phyloP scores from a whole-genome alignment of 2,888 invertebrate genomes.

The Bombylius discolor region DNA sequence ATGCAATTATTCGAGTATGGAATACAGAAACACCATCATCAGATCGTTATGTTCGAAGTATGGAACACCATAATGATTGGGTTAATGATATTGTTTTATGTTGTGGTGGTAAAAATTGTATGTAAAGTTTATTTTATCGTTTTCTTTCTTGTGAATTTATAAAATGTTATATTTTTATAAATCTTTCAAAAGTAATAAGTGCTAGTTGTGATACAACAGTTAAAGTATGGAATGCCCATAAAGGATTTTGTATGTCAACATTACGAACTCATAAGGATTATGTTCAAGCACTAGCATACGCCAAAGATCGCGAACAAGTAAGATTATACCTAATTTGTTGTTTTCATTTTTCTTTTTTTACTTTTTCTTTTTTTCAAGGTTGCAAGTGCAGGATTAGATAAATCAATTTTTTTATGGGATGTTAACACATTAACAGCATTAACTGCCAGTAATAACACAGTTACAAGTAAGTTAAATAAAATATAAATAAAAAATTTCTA shows the following conservation, averaged over 20 bases:
- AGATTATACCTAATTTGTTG: not conserved
- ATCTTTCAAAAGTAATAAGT: constrained; percentile 68
- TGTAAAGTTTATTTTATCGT: constrained; percentile 24
- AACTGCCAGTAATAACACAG: constrained; percentile 96
- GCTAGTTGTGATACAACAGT: constrained; percentile 99
- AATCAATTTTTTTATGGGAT: constrained; percentile 97
- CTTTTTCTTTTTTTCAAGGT: constrained; percentile 25
- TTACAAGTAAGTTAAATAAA: constrained; percentile 61
- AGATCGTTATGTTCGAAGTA: constrained; percentile 80
- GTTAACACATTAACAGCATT: constrained; percentile 94
- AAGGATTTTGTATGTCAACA: constrained; percentile 99
- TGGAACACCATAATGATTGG: constrained; percentile 99
- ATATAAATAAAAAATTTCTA: not conserved
- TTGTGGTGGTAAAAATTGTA: constrained; percentile 89
- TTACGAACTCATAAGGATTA: constrained; percentile 96
- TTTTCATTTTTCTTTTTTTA: not conserved
- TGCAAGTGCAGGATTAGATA: constrained; percentile 93
- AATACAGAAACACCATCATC: constrained; percentile 47
- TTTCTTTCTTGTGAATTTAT: not conserved
- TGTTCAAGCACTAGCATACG: constrained; percentile 94
- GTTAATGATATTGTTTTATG: constrained; percentile 98
- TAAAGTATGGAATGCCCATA: constrained; percentile 99
- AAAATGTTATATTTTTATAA: not conserved
- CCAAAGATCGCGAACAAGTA: constrained; percentile 85
- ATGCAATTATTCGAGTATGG: constrained; percentile 93